Conservation (phyloP, 2,797 vertebrate genomes). For the Acomys russatus region DNA sequence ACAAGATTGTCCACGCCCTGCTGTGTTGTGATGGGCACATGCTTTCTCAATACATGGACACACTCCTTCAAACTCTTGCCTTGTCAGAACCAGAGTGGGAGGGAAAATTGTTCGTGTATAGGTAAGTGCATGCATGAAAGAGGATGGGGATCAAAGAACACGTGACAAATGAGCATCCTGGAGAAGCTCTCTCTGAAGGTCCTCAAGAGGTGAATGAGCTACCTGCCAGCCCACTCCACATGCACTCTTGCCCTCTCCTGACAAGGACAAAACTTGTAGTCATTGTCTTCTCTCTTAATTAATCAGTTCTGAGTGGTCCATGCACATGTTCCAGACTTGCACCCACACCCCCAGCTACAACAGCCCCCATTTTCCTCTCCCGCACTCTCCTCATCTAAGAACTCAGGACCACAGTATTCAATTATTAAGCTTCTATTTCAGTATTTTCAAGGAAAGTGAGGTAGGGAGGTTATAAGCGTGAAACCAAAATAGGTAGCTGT, state of each 20-base stretch:
- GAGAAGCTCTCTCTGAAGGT: background rate
- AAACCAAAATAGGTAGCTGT: no score
- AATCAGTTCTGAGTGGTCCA: background rate
- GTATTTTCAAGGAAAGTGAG: background rate
- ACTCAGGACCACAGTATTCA: background rate
- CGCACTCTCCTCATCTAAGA: background rate
- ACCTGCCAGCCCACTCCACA: no score
- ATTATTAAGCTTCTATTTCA: background rate
- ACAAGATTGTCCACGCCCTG: background rate
- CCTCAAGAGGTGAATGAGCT: background rate
- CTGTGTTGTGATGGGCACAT: background rate
- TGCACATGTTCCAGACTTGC: background rate
- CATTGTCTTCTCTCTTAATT: background rate
- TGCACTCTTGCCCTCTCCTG: no score
- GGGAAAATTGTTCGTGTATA: background rate
- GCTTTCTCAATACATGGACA: slow-evolving; percentile 19
- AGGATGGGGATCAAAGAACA: background rate
- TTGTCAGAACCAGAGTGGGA: background rate
- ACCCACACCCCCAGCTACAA: background rate
- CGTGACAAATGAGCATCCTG: background rate
- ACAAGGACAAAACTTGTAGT: background rate
- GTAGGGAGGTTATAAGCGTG: background rate
- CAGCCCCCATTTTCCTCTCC: background rate
- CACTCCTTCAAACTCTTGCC: background rate
- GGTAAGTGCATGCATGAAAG: no score